A percentile compares a stretch with the other conserved stretches of the same genome.
Evolutionary conservation across 2,888 invertebrate species (phyloP).

Genomic region (Odontocerum albicorne): DNA sequence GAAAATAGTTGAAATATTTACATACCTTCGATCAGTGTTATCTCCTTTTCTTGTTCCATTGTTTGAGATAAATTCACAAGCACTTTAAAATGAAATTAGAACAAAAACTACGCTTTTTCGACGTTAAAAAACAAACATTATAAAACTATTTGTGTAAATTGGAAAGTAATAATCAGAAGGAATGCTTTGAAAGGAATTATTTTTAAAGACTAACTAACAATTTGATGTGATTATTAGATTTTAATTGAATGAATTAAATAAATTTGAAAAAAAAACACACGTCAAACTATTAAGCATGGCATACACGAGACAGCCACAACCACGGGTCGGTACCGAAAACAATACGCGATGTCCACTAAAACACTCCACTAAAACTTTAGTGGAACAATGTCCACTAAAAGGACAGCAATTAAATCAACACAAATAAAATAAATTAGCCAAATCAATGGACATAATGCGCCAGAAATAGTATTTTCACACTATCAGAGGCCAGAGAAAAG

Average conservation of each 20-base stretch:
- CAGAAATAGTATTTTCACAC: slow-evolving; percentile 12
- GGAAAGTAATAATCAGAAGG: slow-evolving; percentile 3
- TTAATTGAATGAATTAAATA: too few species aligned
- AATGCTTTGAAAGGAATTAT: slow-evolving; percentile 7
- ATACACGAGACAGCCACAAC: slow-evolving; percentile 2
- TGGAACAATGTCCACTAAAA: slow-evolving; percentile 8
- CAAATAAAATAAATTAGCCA: background rate
- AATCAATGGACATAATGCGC: slow-evolving; percentile 10
- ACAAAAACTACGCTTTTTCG: slow-evolving; percentile 14
- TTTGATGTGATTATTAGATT: too few species aligned
- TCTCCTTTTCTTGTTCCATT: slow-evolving; percentile 16
- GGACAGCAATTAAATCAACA: slow-evolving; percentile 9
- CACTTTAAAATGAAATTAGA: too few species aligned
- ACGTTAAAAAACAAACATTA: slow-evolving; percentile 10
- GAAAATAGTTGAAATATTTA: slow-evolving; percentile 2
- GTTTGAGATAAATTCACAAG: slow-evolving; percentile 4
- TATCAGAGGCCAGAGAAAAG: slow-evolving; percentile 15
- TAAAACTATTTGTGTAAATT: background rate
- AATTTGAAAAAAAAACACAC: slow-evolving; percentile 21
- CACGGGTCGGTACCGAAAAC: slow-evolving; percentile 5
- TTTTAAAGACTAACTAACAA: slow-evolving; percentile 1
- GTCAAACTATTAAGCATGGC: slow-evolving; percentile 21
- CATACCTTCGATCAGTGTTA: slow-evolving; percentile 8
- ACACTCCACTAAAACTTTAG: too few species aligned
- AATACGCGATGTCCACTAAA: too few species aligned